These are phyloP conservation scores for Macrocentrus cingulum DNA, from an alignment of 1,140 invertebrate genomes.

Conservation along the genomic window DNA sequence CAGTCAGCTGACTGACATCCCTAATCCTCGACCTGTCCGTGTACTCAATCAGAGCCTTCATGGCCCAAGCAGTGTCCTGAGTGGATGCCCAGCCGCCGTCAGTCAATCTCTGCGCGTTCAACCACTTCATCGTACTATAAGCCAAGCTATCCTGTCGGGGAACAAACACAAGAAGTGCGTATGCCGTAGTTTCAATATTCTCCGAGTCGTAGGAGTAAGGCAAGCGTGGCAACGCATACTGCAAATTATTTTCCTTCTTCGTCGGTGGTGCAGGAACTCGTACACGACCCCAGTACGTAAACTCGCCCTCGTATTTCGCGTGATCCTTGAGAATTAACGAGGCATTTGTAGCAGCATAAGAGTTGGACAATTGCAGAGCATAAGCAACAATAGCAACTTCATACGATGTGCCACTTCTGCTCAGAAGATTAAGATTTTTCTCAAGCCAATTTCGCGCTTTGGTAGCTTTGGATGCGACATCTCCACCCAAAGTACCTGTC, in stretches of 20 bases:
- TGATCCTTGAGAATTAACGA: conserved; percentile 72
- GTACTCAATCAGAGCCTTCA: conserved; percentile 89
- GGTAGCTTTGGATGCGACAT: conserved; percentile 70
- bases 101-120: conserved; percentile 87
- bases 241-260: conserved; percentile 88
- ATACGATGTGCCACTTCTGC: conserved; percentile 73
- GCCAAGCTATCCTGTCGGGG: conserved; percentile 77
- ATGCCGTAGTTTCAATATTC: conserved; percentile 91
- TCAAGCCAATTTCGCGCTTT: conserved; percentile 81
- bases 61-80: conserved; percentile 85
- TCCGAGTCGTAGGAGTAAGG: conserved; percentile 86
- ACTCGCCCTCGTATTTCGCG: conserved; percentile 71
- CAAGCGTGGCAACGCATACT: conserved; percentile 83
- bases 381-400: conserved; percentile 87
- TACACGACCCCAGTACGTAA: conserved; percentile 83
- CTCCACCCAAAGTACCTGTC: conserved; percentile 72
- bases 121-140: conserved; percentile 88
- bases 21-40: conserved; percentile 81
- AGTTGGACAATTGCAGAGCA: conserved; percentile 78
- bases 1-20: conserved; percentile 81
- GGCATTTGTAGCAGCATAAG: conserved; percentile 77
- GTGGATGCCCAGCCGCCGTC: conserved; percentile 95
- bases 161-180: conserved; percentile 87
- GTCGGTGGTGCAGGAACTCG: conserved; percentile 74
- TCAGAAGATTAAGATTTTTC: conserved; percentile 75